Percentiles rank a stretch among this genome's conserved stretches.
Evolutionary conservation across 2,888 invertebrate genomes (phyloP).

Genomic region (Lepidocyrtinus sp.): DNA sequence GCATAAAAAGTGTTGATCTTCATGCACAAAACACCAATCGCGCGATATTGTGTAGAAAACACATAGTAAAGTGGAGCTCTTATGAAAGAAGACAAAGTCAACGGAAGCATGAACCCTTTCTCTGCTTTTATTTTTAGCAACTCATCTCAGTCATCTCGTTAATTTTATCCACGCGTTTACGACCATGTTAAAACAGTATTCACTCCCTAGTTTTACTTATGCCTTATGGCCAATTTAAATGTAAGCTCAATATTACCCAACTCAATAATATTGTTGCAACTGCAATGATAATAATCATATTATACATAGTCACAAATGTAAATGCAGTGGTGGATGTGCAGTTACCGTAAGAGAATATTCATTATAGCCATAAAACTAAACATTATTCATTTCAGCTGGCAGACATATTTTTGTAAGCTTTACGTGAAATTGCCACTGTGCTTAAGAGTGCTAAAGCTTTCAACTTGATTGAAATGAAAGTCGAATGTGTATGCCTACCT

Average conservation of each 20-base stretch:
- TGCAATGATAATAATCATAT: not conserved
- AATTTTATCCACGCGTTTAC: conserved; percentile 66
- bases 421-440: not conserved
- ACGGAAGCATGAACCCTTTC: not conserved
- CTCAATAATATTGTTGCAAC: conserved; percentile 8
- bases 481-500: not conserved
- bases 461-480: not conserved
- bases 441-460: not conserved
- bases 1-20: not conserved
- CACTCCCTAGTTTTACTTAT: conserved; percentile 50
- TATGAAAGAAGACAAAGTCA: not conserved
- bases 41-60: not conserved
- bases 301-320: not conserved
- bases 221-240: conserved; percentile 22
- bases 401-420: not conserved
- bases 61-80: too few species aligned
- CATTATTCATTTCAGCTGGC: conserved; percentile 36
- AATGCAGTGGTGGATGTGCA: not conserved
- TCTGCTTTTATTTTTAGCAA: conserved; percentile 63
- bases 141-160: conserved; percentile 65
- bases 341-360: conserved; percentile 26
- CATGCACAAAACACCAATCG: too few species aligned
- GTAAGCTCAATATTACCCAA: conserved; percentile 27
- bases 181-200: conserved; percentile 55
- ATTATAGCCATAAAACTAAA: conserved; percentile 45